Conservation (phyloP, 2,113 vertebrate genomes). For the Hystrix brachyura region DNA sequence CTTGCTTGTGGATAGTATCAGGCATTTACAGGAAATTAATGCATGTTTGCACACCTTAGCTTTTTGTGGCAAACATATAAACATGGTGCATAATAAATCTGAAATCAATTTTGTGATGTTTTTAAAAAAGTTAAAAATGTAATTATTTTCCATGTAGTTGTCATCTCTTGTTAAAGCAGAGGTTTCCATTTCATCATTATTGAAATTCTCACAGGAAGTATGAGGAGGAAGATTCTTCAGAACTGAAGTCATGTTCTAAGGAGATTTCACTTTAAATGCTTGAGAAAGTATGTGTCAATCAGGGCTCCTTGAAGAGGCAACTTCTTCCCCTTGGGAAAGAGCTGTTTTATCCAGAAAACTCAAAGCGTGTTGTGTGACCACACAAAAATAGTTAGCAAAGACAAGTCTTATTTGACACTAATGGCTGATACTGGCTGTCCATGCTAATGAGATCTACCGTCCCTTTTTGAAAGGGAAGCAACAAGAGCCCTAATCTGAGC, state of each 20-base stretch:
- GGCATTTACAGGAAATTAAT: background rate
- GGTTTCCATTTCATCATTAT: conserved; percentile 79
- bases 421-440: conserved; percentile 43
- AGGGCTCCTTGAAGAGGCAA: conserved; percentile 54
- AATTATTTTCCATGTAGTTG: conserved; percentile 55
- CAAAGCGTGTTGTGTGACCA: conserved; percentile 53
- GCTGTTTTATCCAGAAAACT: conserved; percentile 71
- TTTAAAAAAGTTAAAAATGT: conserved; percentile 38
- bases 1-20: background rate
- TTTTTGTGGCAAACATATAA: background rate
- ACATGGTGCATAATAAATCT: conserved; percentile 66
- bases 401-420: conserved; percentile 44
- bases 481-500: background rate
- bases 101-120: conserved; percentile 27
- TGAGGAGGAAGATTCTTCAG: conserved; percentile 80
- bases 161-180: conserved; percentile 76
- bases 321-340: conserved; percentile 48
- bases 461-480: conserved; percentile 37
- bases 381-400: conserved; percentile 64
- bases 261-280: conserved; percentile 82
- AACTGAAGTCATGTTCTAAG: conserved; percentile 82
- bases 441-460: conserved; percentile 60
- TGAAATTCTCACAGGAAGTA: conserved; percentile 79
- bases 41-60: background rate
- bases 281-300: conserved; percentile 79